Evolutionary conservation across 2,888 invertebrate species (phyloP), one percentile per base, ranked within the genome.

Genomic region (Dexiosoma caninum): DNA sequence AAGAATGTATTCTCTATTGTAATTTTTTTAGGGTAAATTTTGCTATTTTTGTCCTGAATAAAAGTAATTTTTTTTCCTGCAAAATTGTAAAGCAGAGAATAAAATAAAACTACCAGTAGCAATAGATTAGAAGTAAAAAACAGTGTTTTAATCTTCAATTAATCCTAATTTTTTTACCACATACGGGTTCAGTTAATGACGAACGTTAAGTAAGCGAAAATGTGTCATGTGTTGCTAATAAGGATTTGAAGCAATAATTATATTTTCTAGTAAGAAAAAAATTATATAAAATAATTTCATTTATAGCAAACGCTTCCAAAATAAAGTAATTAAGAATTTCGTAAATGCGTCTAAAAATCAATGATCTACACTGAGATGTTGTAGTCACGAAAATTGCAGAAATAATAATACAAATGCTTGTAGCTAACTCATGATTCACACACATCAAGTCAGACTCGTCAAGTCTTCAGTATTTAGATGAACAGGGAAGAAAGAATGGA

Each of bases 201-300:
- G 9, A 27, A 62, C 69, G n/a, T 55, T 40, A 23, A 14, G 16
- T 30, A 19, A 30, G 10, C n/a, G 10, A 35, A 80, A 71, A 51
- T 74, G 46, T 69, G 62, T 62, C 81, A 77, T 69, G 40, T 81
- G 81, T 51, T 16, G 35, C 44, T 64, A 77, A 77, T 69, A 64
- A 42, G 69, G 69, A 72, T 64, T 69, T 30, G 40, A 27, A 9
- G 3, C 14, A 72, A 12, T 40, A 42, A 27, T 37, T 37, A 62
- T 10, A 53, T 12, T 10, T 32, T 19, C 19, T 16, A n/a, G n/a
- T n/a, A n/a, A n/a, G n/a, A n/a, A n/a, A n/a, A n/a, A n/a, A n/a
- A n/a, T n/a, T n/a, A n/a, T n/a, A n/a, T n/a, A n/a, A n/a, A n/a
- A n/a, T n/a, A n/a, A n/a, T n/a, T n/a, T n/a, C n/a, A n/a, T n/a